Evolutionary conservation across 2,113 vertebrate genomes (phyloP).

Genomic region (Bubo bubo): DNA sequence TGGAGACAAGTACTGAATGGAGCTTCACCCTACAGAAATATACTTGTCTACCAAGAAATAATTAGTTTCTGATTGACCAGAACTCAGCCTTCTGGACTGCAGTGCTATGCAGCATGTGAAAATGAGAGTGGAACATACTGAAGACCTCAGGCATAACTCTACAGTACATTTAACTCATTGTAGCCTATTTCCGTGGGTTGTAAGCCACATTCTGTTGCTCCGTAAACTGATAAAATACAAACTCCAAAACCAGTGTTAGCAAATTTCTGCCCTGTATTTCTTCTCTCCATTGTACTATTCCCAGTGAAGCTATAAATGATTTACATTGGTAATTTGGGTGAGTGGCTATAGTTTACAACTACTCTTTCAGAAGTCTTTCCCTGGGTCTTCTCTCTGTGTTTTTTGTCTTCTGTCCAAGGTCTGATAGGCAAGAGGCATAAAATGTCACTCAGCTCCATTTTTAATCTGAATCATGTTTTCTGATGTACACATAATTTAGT

Average conservation of each 20-base stretch:
- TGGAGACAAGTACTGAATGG: slow-evolving; percentile 47
- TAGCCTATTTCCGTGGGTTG: not conserved
- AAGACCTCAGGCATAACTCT: not conserved
- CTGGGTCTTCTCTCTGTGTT: not conserved
- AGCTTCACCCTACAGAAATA: slow-evolving; percentile 48
- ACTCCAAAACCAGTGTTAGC: not conserved
- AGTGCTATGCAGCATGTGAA: not conserved
- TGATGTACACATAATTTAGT: not conserved
- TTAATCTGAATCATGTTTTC: not conserved
- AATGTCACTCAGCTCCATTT: not conserved
- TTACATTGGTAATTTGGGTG: not conserved
- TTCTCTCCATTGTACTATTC: not conserved
- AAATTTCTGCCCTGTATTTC: not conserved
- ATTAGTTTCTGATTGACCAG: slow-evolving; percentile 40
- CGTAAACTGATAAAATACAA: not conserved
- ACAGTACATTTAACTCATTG: not conserved
- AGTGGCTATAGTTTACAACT: not conserved
- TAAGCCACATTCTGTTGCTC: not conserved
- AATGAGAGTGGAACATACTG: not conserved
- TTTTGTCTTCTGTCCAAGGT: not conserved
- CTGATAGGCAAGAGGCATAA: not conserved
- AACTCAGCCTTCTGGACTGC: not conserved
- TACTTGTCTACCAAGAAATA: slow-evolving; percentile 30
- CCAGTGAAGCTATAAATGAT: not conserved
- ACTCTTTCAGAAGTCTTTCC: not conserved